Conservation (phyloP, 2,888 invertebrate genomes). For the Mythimna vitellina region DNA sequence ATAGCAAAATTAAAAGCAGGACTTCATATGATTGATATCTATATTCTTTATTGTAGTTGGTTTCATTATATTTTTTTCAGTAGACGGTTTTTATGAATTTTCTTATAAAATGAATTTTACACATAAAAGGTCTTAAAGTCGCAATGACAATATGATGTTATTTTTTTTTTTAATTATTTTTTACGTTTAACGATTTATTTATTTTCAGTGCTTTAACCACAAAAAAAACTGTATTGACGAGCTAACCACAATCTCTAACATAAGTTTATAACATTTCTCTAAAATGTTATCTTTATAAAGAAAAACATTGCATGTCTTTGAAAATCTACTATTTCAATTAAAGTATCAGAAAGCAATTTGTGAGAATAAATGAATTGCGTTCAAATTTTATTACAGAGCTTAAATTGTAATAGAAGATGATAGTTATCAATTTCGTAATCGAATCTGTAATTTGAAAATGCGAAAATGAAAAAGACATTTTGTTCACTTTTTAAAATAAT, state of each 20-base stretch:
- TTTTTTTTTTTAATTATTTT: too few relatives aligned
- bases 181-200: too few relatives aligned
- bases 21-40: too few relatives aligned
- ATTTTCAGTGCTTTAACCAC: background rate
- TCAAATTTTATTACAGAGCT: constrained; percentile 25
- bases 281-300: background rate
- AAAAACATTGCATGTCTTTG: constrained; percentile 24
- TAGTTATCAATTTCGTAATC: constrained; percentile 28
- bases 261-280: background rate
- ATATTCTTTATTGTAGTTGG: too few relatives aligned
- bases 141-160: too few relatives aligned
- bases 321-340: constrained; percentile 24
- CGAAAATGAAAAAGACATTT: background rate
- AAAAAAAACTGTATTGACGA: background rate
- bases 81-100: too few relatives aligned
- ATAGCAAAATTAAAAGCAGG: too few relatives aligned
- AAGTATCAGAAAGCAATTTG: constrained; percentile 33
- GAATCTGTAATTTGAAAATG: constrained; percentile 24
- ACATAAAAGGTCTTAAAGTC: too few relatives aligned
- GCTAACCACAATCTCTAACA: background rate
- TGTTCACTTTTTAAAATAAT: background rate
- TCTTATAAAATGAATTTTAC: too few relatives aligned
- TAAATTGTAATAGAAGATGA: constrained; percentile 39
- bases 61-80: too few relatives aligned
- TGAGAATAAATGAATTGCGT: constrained; percentile 29